Evolutionary conservation across 2,888 invertebrate species (phyloP).

Genomic region (Phengaris alcon): DNA sequence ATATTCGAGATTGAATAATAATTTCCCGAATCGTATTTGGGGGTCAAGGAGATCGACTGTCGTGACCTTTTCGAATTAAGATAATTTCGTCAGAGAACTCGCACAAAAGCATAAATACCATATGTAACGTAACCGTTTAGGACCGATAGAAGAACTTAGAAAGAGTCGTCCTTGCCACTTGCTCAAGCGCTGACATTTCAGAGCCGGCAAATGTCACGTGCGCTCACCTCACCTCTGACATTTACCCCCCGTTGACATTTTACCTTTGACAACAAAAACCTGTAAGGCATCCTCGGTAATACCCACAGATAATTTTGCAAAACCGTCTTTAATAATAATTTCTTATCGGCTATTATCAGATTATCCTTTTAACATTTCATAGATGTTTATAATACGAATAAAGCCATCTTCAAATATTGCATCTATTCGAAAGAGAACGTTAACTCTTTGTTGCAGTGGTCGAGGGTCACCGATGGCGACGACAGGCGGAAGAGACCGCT

Average conservation of each 20-base stretch:
- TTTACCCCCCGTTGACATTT: conserved; percentile 68
- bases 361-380: neutral
- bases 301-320: conserved; percentile 9
- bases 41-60: conserved; percentile 72
- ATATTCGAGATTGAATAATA: conserved; percentile 37
- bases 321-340: neutral
- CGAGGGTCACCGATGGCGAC: conserved; percentile 79
- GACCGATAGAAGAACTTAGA: conserved; percentile 68
- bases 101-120: conserved; percentile 70
- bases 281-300: conserved; percentile 38
- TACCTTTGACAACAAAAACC: conserved; percentile 54
- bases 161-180: conserved; percentile 77
- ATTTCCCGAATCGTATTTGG: conserved; percentile 58
- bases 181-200: conserved; percentile 76
- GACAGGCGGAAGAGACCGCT: conserved; percentile 83
- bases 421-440: neutral
- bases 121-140: conserved; percentile 65
- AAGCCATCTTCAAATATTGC: neutral
- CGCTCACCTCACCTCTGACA: conserved; percentile 72
- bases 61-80: conserved; percentile 67
- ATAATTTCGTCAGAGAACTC: conserved; percentile 66
- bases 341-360: neutral
- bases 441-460: conserved; percentile 42
- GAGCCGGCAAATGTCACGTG: conserved; percentile 73
- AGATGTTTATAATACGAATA: neutral